These are phyloP conservation scores for Melipona quadrifasciata DNA, from an alignment of 1,140 invertebrate genomes.

Conservation along the genomic window DNA sequence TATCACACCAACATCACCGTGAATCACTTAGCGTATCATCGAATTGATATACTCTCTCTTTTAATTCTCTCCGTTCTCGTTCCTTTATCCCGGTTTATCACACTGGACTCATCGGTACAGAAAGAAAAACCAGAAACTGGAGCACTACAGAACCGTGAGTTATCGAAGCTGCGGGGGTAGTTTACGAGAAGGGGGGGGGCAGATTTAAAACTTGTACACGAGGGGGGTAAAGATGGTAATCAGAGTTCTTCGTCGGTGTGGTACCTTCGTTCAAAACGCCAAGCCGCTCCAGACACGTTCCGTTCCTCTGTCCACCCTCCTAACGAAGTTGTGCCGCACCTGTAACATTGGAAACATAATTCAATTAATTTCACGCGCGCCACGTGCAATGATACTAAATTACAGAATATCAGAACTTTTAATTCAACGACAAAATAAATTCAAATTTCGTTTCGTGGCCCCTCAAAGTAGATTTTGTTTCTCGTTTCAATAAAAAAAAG, in stretches of 20 bases:
- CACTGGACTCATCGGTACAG: constrained; percentile 70
- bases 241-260: constrained; percentile 75
- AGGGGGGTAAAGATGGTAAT: constrained; percentile 63
- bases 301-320: constrained; percentile 79
- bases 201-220: constrained; percentile 66
- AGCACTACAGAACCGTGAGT: constrained; percentile 68
- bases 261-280: constrained; percentile 75
- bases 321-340: constrained; percentile 81
- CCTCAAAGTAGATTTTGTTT: too few relatives aligned
- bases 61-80: not conserved
- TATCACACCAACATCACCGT: constrained; percentile 65
- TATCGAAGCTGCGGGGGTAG: constrained; percentile 43
- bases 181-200: constrained; percentile 32
- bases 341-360: constrained; percentile 69
- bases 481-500: not conserved
- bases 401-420: not conserved
- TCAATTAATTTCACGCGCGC: not conserved
- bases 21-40: constrained; percentile 68
- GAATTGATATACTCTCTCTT: constrained; percentile 32
- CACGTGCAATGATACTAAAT: too few relatives aligned
- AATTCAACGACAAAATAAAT: not conserved
- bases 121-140: constrained; percentile 67
- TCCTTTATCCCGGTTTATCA: constrained; percentile 67
- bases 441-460: not conserved
- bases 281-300: constrained; percentile 75